Evolutionary conservation across 2,797 vertebrate species (phyloP).

Genomic region (Microcaecilia unicolor): DNA sequence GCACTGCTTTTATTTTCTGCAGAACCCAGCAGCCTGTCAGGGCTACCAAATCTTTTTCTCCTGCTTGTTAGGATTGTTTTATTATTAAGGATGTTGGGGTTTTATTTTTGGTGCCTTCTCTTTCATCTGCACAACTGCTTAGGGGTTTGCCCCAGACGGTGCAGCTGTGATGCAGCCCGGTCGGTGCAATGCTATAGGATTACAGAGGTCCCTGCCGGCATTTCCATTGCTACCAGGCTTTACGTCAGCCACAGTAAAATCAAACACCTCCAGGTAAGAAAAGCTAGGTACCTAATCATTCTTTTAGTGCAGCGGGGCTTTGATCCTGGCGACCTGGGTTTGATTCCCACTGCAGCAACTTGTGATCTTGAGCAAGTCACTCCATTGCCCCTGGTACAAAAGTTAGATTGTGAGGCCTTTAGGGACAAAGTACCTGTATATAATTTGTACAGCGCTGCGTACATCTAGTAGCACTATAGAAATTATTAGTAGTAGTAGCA

Average conservation of each 20-base stretch:
- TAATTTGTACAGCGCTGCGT: too few species aligned
- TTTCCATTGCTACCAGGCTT: conserved; percentile 46
- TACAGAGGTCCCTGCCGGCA: conserved; percentile 38
- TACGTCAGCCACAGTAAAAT: conserved; percentile 65
- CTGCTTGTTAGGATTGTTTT: neutral
- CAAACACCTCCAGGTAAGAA: conserved; percentile 58
- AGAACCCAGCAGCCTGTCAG: conserved; percentile 1
- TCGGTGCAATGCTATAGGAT: conserved; percentile 61
- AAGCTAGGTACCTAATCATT: neutral
- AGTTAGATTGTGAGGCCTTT: too few species aligned
- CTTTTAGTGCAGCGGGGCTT: too few species aligned
- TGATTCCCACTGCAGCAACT: too few species aligned
- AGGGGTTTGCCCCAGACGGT: conserved; percentile 52
- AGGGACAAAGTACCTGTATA: too few species aligned
- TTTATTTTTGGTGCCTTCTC: conserved; percentile 20
- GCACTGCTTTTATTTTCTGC: neutral
- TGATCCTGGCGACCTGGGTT: too few species aligned
- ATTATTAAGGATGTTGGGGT: conserved; percentile 40
- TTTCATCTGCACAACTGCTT: conserved; percentile 2
- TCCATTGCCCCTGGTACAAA: too few species aligned
- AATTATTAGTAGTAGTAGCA: too few species aligned
- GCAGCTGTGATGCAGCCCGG: conserved; percentile 49
- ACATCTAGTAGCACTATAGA: too few species aligned
- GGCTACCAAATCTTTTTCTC: too few species aligned
- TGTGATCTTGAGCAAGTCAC: too few species aligned